Evolutionary conservation across 1,140 invertebrate species (phyloP), one percentile per base, ranked within the genome.

Genomic region (Copidosoma floridanum): DNA sequence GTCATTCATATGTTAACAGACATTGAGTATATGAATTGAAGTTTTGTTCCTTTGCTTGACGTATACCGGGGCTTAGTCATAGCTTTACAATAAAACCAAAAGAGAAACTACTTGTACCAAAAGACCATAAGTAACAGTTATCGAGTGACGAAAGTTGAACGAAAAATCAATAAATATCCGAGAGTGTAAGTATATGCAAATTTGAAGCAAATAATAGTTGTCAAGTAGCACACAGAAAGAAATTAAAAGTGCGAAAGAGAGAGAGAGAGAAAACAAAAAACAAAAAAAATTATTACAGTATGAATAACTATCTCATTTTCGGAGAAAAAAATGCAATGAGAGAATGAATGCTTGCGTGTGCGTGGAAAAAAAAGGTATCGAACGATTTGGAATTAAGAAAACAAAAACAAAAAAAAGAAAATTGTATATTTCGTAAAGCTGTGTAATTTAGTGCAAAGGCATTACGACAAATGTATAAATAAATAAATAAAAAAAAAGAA

Each of bases 51-150:
- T n/a, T n/a, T n/a, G n/a, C n/a, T n/a, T n/a, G n/a, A n/a, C 44
- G 50, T 61, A 48, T 61, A 55, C 35, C 51, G 71, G 68, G 69
- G 69, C 64, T 71, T 67, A 75, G 72, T 78, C 73, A 74, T 65
- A 73, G 74, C 69, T 77, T 78, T 77, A 76, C 63, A 65, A 67
- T 71, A 69, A 74, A 73, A 71, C 69, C 74, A 76, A 77, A 77
- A 70, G 70, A 67, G 63, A 47, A 68, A 68, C 43, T 62, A 67
- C 57, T 57, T 48, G 68, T 66, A 69, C 68, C 68, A 73, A 69
- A 73, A 67, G 63, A 57, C 52, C 63, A 46, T 64, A 65, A n/a
- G n/a, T n/a, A n/a, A 64, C 21, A 66, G 44, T 65, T 59, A 62
- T 60, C 53, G 58, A 51, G 40, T 50, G 52, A 56, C 57, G 44